Percentiles rank a stretch among this genome's conserved stretches.
Conservation (phyloP, 1,140 invertebrate genomes). For the Galleria mellonella region DNA sequence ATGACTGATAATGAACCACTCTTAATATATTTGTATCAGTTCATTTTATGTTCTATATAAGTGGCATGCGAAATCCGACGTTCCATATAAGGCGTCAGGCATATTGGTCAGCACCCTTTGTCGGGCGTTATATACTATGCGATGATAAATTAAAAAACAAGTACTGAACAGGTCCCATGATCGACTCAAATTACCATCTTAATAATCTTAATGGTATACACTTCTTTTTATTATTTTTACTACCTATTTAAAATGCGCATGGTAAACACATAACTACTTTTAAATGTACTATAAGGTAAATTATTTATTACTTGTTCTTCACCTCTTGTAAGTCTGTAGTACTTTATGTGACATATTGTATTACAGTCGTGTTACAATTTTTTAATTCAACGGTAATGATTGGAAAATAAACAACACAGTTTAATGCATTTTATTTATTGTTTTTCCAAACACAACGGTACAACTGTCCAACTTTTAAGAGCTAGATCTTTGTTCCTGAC, state of each 20-base stretch:
- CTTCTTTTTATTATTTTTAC: too few species aligned
- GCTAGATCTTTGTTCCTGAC: constrained; percentile 24
- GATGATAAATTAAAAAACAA: too few species aligned
- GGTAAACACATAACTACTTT: neutral
- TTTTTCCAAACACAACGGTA: constrained; percentile 23
- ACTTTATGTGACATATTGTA: too few species aligned
- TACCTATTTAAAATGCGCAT: too few species aligned
- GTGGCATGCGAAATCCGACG: constrained; percentile 37
- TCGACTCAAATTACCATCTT: too few species aligned
- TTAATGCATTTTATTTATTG: constrained; percentile 20
- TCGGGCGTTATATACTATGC: too few species aligned
- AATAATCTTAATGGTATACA: too few species aligned
- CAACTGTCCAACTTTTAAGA: constrained; percentile 22
- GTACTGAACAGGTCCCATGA: too few species aligned
- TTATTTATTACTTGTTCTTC: neutral
- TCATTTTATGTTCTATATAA: constrained; percentile 11
- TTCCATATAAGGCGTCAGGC: constrained; percentile 22
- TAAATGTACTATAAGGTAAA: constrained; percentile 6
- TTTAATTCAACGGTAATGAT: too few species aligned
- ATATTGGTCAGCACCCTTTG: neutral
- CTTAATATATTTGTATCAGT: too few species aligned
- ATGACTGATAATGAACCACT: too few species aligned
- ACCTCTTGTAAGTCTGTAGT: constrained; percentile 5
- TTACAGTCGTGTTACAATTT: too few species aligned
- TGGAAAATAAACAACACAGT: constrained; percentile 6